Evolutionary conservation across 2,888 invertebrate species (phyloP).

Genomic region (Xestia ashworthii): DNA sequence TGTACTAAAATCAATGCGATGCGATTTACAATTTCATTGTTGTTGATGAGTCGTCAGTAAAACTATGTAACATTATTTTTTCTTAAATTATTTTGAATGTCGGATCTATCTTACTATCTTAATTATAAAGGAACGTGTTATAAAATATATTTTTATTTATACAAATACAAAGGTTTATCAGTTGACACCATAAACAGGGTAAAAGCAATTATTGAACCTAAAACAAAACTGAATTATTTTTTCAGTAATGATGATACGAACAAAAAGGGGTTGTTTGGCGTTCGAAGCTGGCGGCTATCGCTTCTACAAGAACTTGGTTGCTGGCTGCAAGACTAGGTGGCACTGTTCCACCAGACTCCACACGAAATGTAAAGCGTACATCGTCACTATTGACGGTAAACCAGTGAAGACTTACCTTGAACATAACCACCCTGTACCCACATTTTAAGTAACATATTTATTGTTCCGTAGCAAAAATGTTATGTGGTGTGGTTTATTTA

Average conservation of each 20-base stretch:
- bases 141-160: too few relatives aligned
- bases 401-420: too few relatives aligned
- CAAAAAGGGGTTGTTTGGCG: constrained; percentile 65
- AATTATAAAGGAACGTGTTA: too few relatives aligned
- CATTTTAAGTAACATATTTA: too few relatives aligned
- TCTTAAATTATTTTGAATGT: neutral
- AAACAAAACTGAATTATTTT: neutral
- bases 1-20: too few relatives aligned
- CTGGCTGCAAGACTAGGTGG: constrained; percentile 68
- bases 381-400: too few relatives aligned
- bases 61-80: too few relatives aligned
- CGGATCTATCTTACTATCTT: neutral
- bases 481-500: too few relatives aligned
- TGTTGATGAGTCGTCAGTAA: too few relatives aligned
- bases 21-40: too few relatives aligned
- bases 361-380: constrained; percentile 55
- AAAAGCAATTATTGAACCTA: constrained; percentile 5
- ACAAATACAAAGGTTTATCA: too few relatives aligned
- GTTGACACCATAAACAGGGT: neutral
- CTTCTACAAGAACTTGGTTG: constrained; percentile 62
- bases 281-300: constrained; percentile 65
- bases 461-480: too few relatives aligned
- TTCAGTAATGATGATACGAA: constrained; percentile 16
- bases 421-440: constrained; percentile 48
- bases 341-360: constrained; percentile 67